Conservation (phyloP, 2,888 invertebrate species). For the Acanthacorydalis orientalis region DNA sequence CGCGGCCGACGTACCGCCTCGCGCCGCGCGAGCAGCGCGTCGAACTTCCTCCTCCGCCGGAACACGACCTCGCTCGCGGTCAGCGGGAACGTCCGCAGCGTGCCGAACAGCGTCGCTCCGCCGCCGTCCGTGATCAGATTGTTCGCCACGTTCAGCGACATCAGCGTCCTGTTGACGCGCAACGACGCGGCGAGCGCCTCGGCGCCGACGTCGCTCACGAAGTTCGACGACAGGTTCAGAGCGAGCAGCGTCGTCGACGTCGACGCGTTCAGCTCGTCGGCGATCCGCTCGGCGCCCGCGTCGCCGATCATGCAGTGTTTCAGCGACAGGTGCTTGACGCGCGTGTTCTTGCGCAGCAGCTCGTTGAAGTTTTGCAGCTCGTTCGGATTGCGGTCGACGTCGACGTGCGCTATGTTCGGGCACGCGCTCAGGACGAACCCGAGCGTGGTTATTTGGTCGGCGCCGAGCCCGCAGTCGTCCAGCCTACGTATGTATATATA, state of each 20-base stretch:
- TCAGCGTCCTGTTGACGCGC: slow-evolving; percentile 17
- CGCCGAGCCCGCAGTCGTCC: too few relatives aligned
- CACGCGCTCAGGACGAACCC: too few relatives aligned
- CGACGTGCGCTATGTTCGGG: slow-evolving; percentile 15
- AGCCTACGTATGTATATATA: too few relatives aligned
- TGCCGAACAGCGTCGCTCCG: slow-evolving; percentile 11
- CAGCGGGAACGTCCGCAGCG: slow-evolving; percentile 17
- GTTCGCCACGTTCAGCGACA: slow-evolving; percentile 18
- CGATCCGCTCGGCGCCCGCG: slow-evolving; percentile 1
- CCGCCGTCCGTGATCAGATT: slow-evolving; percentile 18
- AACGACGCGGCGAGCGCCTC: slow-evolving; percentile 19
- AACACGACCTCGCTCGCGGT: slow-evolving; percentile 19
- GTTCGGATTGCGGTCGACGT: slow-evolving; percentile 22
- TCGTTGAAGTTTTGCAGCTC: slow-evolving; percentile 18
- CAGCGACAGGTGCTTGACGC: background rate
- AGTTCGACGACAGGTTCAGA: slow-evolving; percentile 23
- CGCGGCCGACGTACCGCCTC: slow-evolving; percentile 7
- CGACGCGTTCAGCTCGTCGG: slow-evolving; percentile 14
- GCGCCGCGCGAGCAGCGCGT: slow-evolving; percentile 7
- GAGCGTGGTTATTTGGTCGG: too few relatives aligned
- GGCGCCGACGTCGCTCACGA: slow-evolving; percentile 19
- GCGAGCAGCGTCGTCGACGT: slow-evolving; percentile 14
- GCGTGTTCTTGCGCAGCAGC: slow-evolving; percentile 13
- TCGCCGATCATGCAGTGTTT: background rate
- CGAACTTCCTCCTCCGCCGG: slow-evolving; percentile 12